Evolutionary conservation across 2,888 invertebrate genomes (phyloP), one percentile per base, ranked within the genome.

Genomic region (Ectemnius lituratus): DNA sequence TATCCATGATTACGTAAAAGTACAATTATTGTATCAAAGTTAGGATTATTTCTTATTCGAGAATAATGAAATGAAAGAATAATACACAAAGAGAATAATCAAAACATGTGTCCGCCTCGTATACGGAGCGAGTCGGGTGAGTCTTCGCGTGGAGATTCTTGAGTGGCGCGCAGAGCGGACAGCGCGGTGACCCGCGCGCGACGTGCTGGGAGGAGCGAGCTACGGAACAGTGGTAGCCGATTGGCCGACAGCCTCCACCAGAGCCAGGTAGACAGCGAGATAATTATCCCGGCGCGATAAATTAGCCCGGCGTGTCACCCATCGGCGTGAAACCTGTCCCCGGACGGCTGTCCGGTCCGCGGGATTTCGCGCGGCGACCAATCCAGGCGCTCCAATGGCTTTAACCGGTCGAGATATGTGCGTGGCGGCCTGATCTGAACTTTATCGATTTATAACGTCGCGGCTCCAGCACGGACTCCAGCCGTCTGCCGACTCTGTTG

Each of bases 241-340:
- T 84, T 84, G 84, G 84, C 64, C 70, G 73, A 64, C 62, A 28
- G 66, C 70, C 73, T 68, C 70, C 70, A 75, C 77, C 83, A 63
- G 77, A 69, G 81, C 79, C 71, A 37, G 81, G 81, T 81, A 82
- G 82, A 82, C 79, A 76, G 68, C 79, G 73, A 81, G 84, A 87
- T 87, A 88, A 88, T 88, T 88, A 88, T 84, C 80, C 83, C 75
- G 79, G 81, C 71, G 81, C 84, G 83, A 86, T 85, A 88, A 88
- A 87, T 88, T 85, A 87, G 78, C 82, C 81, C 78, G 84, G 73
- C 72, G 84, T 87, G 87, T 87, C 87, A 87, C 84, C 81, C 78
- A 78, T 82, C 83, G 37, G 86, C 83, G 83, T 80, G 83, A 86
- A 87, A 87, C 86, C 85, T 87, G 87, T 87, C 87, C 75, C 78